Evolutionary conservation across 2,888 invertebrate species (phyloP), one percentile per base, ranked within the genome.

Genomic region (Steinernema carpocapsae): DNA sequence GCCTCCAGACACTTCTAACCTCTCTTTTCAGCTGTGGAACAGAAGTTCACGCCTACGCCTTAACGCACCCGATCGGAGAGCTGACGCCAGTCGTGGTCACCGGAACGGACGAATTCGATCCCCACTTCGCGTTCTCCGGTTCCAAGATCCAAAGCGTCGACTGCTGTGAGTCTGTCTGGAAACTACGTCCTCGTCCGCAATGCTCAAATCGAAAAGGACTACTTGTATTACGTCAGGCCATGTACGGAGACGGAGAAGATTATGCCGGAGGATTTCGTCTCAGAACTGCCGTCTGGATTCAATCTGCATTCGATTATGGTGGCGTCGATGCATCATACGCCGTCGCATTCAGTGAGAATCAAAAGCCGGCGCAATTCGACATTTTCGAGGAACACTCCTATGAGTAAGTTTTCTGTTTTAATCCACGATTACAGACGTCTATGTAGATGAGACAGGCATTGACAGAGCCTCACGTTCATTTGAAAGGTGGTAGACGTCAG

Each of bases 51-150:
- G 72, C 24, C 19, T 32, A 73, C 26, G 59, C 59, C 7, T 37
- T 56, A 19, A 59, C 73, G 43, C 71, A 73, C 70, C 64, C 73
- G 1, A 42, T 73, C 24, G 70, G 32, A 70, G 56, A 64, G 32
- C 32, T 64, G 32, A 64, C 64, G 1, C 64, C 64, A 17, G 64
- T 64, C 12, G 64, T 64, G 14, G 64, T 64, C 29, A 37, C 64
- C 17, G 64, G 64, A 17, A 22, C 17, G 17, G 14, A 17, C 22
- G 32, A 17, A 6, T 64, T 64, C 64, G 64, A 64, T 32, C 64
- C 64, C 17, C 64, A 37, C 64, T 32, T 64, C 64, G 64, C 64
- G 3, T 64, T 64, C 32, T 64, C 64, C 1, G 37, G 64, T 26
- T 4, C 29, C 37, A 29, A 29, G 32, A 37, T 29, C 12, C 26